Base-by-base conservation (phyloP, 1,140 invertebrate species). In the Himalopsyche phryganea region DNA sequence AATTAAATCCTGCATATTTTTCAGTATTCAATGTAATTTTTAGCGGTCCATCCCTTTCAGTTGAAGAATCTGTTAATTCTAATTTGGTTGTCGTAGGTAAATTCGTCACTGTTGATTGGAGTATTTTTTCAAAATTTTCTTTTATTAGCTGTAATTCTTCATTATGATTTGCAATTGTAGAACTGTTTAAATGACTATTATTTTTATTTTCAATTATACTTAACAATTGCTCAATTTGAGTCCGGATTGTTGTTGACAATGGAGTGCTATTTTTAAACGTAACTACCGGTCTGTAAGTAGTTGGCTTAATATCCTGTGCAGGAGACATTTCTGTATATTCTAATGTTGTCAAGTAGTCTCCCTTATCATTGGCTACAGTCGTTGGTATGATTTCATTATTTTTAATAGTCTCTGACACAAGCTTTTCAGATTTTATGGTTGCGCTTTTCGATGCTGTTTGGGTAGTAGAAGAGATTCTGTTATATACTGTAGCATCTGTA, bases 11-110 rank as follows among this genome's bases (percentile, higher is more conserved):
- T 2, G 23, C 20, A 45, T 50, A 53, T 44, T 60, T 60, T 46
- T 67, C 51, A 19, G 51, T 64, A 6, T 32, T 57, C 17, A 50
- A 32, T 33, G 56, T 69, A 42, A 59, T 68, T 45, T 66, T 56
- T 38, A 62, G 7, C 17, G 67, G 62, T 50, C 66, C 65, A 40
- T 45, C 58, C 10, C 62, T 63, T 50, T 28, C 23, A 28, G 9
- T 9, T 3, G 23, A 28, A 9, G 23, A 28, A 3, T 3, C 23
- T 28, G 49, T 52, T 23, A 52, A 41, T 46, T 49, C 53, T 52
- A 50, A 38, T 50, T 38, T 50, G 49, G 51, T 13, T 40, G 38
- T 40, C n/a, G 11, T 4, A 4, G 15, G 38, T 40, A 5, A 4
- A 3, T n/a, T 15, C n/a, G 38, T 40, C n/a, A 13, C 15, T 11